Evolutionary conservation across 2,113 vertebrate genomes (phyloP).

Genomic region (Sorex fumeus): DNA sequence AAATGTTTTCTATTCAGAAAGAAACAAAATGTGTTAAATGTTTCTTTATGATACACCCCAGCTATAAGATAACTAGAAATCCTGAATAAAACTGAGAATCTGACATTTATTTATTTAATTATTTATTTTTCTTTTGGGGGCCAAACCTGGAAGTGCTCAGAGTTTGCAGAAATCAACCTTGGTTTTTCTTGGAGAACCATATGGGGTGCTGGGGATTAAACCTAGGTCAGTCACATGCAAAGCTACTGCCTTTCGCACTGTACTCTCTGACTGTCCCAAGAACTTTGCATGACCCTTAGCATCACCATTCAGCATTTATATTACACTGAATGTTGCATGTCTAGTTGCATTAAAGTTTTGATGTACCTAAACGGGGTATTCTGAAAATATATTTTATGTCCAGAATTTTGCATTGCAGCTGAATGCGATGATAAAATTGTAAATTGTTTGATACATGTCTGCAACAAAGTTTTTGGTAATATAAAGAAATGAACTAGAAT

Average conservation of each 20-base stretch:
- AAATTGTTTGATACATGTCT: background rate
- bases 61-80: background rate
- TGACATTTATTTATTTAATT: too few relatives aligned
- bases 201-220: too few relatives aligned
- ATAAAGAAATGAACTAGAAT: background rate
- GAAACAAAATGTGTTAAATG: background rate
- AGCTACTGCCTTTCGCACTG: too few relatives aligned
- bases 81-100: background rate
- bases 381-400: background rate
- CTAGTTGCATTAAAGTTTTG: slow-evolving; percentile 2
- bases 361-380: background rate
- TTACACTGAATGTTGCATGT: background rate
- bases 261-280: background rate
- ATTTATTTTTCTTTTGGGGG: too few relatives aligned
- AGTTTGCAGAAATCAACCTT: too few relatives aligned
- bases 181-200: too few relatives aligned
- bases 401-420: background rate
- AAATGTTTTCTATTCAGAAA: background rate
- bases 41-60: background rate
- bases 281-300: slow-evolving; percentile 21
- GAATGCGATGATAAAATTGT: background rate
- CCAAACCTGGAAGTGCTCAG: too few relatives aligned
- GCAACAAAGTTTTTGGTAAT: background rate
- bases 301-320: slow-evolving; percentile 22
- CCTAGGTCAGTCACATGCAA: too few relatives aligned